A percentile compares a stretch with the other conserved stretches of the same genome.
Conservation (phyloP, 2,113 vertebrate species). For the Aspidoscelis tigris region DNA sequence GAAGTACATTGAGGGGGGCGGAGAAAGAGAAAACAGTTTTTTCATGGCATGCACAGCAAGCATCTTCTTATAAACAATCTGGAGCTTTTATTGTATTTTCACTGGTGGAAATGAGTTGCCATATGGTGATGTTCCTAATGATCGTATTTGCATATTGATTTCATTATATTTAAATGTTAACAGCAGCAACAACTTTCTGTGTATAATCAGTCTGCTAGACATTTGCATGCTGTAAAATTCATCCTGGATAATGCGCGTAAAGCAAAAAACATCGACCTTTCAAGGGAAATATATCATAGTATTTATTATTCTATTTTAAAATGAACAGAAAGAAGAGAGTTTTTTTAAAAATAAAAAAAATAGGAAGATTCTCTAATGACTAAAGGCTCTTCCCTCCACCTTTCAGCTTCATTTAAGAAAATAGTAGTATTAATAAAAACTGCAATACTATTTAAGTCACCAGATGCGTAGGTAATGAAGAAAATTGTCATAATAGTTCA, state of each 20-base stretch:
- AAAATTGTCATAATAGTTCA: not conserved
- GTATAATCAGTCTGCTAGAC: slow-evolving; percentile 12
- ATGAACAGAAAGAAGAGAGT: not conserved
- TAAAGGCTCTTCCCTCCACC: not conserved
- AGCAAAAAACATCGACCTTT: not conserved
- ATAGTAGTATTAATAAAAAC: not conserved
- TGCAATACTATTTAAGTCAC: not conserved
- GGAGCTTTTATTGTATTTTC: not conserved
- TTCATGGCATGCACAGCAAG: not conserved
- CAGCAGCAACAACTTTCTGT: slow-evolving; percentile 3
- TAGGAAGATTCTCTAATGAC: not conserved
- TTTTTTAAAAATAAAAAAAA: not conserved
- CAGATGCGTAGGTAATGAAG: not conserved
- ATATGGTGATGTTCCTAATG: slow-evolving; percentile 14
- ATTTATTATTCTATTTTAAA: not conserved
- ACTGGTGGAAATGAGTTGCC: slow-evolving; percentile 1
- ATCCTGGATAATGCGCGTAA: slow-evolving; percentile 3
- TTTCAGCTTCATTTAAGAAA: not conserved
- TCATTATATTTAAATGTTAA: slow-evolving; percentile 31
- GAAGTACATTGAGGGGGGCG: no score
- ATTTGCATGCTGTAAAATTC: slow-evolving; percentile 24
- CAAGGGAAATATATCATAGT: not conserved
- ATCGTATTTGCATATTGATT: slow-evolving; percentile 22
- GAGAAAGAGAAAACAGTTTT: no score
- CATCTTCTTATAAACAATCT: not conserved